phyloP scores from a whole-genome alignment of 2,797 vertebrate species.

The Typhlichthys eigenmanni region DNA sequence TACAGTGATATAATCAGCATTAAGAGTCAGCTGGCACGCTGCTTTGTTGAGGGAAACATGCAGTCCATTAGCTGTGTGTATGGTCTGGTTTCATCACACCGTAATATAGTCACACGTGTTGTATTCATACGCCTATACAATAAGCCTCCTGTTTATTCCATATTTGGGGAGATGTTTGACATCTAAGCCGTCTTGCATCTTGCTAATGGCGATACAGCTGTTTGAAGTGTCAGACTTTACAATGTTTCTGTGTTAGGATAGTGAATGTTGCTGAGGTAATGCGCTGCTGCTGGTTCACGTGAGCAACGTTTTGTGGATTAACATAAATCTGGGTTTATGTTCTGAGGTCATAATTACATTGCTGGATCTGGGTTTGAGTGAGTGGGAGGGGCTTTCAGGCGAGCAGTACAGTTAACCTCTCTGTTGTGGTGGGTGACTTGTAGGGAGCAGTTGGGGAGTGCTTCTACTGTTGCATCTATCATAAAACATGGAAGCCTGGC shows the following conservation, averaged over 20 bases:
- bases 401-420: conserved; percentile 57
- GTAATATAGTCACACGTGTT: conserved; percentile 4
- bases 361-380: conserved; percentile 50
- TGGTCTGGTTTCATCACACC: not conserved
- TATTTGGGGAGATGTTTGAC: too few relatives aligned
- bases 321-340: conserved; percentile 66
- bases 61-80: conserved; percentile 29
- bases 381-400: conserved; percentile 34
- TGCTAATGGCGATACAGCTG: not conserved
- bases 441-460: conserved; percentile 34
- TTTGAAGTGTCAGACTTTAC: conserved; percentile 5
- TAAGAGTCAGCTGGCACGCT: conserved; percentile 35
- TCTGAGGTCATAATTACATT: conserved; percentile 63
- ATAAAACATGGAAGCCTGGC: conserved; percentile 31
- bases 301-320: conserved; percentile 66
- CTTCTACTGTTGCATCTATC: conserved; percentile 33
- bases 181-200: too few relatives aligned
- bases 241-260: not conserved
- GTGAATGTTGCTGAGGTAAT: conserved; percentile 47
- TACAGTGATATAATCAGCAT: conserved; percentile 60
- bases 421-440: conserved; percentile 57
- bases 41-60: conserved; percentile 38
- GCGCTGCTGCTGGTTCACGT: conserved; percentile 51
- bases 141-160: not conserved
- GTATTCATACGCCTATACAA: not conserved